A percentile compares a stretch with the other conserved stretches of the same genome.
These are phyloP conservation scores for Cyanoliseus patagonus DNA, from an alignment of 2,113 vertebrate species.

Conservation along the genomic window DNA sequence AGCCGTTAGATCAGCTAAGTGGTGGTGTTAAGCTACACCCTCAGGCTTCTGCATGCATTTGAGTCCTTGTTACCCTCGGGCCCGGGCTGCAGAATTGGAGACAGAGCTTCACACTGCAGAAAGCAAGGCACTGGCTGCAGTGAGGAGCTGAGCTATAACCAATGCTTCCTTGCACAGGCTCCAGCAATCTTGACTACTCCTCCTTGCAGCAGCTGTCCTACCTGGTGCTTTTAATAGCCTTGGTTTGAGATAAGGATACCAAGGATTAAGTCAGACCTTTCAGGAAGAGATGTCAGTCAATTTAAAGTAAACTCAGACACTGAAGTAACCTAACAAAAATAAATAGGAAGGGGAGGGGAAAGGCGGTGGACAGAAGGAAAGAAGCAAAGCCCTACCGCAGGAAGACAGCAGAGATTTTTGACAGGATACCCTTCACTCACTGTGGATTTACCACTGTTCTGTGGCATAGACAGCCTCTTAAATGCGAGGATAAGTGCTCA, in stretches of 20 bases:
- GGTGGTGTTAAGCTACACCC: neutral
- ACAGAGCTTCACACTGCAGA: neutral
- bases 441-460: neutral
- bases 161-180: rapidly evolving
- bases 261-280: neutral
- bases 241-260: neutral
- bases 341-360: neutral
- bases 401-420: neutral
- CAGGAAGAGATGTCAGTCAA: neutral
- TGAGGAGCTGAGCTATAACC: neutral
- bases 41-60: neutral
- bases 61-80: neutral
- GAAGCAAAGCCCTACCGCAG: neutral
- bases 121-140: neutral
- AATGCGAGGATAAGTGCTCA: neutral
- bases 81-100: neutral
- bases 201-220: neutral
- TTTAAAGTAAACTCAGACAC: neutral
- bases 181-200: neutral
- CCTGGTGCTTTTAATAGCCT: neutral
- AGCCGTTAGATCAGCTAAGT: neutral
- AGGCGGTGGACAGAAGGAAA: neutral
- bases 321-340: neutral
- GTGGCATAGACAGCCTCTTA: neutral
- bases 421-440: neutral